phyloP scores from a whole-genome alignment of 2,797 vertebrate species.

The Anguilla marmorata region DNA sequence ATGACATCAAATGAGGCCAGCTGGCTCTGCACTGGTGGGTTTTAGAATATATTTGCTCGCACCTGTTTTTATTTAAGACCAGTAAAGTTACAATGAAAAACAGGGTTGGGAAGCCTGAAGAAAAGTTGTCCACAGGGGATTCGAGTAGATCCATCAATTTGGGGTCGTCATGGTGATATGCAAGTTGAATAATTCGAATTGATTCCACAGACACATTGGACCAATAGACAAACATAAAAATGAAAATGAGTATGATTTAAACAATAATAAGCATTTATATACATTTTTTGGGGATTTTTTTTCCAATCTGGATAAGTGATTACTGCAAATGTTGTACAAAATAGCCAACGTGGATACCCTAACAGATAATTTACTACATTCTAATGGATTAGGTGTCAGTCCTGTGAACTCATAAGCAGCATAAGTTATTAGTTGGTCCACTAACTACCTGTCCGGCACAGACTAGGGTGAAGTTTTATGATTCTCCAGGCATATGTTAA shows the following conservation, averaged over 20 bases:
- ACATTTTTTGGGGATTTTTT: background rate
- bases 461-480: background rate
- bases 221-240: background rate
- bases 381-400: too few species aligned
- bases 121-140: slow-evolving; percentile 56
- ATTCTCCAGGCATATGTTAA: background rate
- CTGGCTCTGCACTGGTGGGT: slow-evolving; percentile 57
- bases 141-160: slow-evolving; percentile 57
- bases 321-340: background rate
- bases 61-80: slow-evolving; percentile 67
- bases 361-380: background rate
- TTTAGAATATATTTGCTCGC: slow-evolving; percentile 54
- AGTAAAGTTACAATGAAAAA: slow-evolving; percentile 61
- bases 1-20: slow-evolving; percentile 64
- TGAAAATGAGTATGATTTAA: background rate
- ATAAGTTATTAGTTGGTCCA: background rate
- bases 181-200: slow-evolving; percentile 44
- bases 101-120: slow-evolving; percentile 60
- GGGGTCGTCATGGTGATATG: slow-evolving; percentile 60
- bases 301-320: background rate
- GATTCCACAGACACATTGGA: background rate
- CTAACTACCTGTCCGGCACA: background rate
- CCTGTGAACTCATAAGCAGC: background rate
- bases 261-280: background rate
- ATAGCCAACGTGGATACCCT: background rate